Conservation (phyloP, 2,113 vertebrate species). For the Oncorhynchus nerka region DNA sequence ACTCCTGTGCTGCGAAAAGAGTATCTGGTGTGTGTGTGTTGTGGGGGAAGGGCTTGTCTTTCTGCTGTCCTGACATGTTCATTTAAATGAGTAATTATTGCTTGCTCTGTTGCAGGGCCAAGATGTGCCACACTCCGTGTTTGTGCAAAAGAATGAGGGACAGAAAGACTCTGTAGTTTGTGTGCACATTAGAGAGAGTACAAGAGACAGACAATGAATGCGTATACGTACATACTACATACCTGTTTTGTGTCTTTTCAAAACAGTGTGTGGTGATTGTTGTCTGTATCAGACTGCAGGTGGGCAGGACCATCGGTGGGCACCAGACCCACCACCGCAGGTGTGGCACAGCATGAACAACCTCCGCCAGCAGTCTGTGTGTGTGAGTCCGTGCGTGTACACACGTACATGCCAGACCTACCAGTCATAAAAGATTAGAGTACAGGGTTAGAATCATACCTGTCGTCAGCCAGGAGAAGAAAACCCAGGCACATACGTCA, state of each 20-base stretch:
- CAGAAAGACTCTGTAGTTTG: conserved; percentile 38
- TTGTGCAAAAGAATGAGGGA: conserved; percentile 53
- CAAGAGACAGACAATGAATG: not conserved
- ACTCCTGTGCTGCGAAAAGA: conserved; percentile 66
- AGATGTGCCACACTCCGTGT: conserved; percentile 73
- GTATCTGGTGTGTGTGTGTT: conserved; percentile 16
- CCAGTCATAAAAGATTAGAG: conserved; percentile 44
- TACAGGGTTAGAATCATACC: conserved; percentile 33
- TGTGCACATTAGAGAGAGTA: conserved; percentile 3
- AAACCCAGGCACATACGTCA: not conserved
- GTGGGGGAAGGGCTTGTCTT: conserved; percentile 85
- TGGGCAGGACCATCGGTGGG: conserved; percentile 44
- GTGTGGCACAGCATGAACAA: conserved; percentile 79
- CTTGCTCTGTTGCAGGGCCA: conserved; percentile 86
- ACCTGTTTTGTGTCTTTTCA: too few relatives aligned
- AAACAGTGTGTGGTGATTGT: too few relatives aligned
- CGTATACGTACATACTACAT: too few relatives aligned
- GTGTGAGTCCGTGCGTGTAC: conserved; percentile 69
- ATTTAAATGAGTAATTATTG: conserved; percentile 99
- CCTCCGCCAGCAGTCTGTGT: conserved; percentile 10
- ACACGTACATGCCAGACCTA: conserved; percentile 77
- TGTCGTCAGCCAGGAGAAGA: conserved; percentile 53
- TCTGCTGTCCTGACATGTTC: conserved; percentile 94
- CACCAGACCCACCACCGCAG: conserved; percentile 83
- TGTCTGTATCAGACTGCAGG: too few relatives aligned